Conservation (phyloP, 2,888 invertebrate genomes). For the Phortica okadai region DNA sequence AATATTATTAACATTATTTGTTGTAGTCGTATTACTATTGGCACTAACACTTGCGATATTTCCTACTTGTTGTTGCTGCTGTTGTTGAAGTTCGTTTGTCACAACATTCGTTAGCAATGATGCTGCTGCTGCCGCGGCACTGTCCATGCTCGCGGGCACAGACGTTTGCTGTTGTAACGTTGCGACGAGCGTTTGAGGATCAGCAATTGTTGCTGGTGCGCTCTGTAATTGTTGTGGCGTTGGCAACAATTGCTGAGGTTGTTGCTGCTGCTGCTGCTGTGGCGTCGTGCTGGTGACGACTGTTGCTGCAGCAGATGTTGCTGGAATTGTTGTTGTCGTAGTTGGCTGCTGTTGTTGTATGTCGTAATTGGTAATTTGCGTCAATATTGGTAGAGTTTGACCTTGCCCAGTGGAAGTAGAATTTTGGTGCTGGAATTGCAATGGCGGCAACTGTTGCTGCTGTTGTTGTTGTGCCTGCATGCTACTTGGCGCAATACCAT, state of each 20-base stretch:
- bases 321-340: constrained; percentile 33
- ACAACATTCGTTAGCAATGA: constrained; percentile 41
- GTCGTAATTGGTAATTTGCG: constrained; percentile 69
- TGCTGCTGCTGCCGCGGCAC: constrained; percentile 68
- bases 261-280: constrained; percentile 39
- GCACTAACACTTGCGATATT: constrained; percentile 72
- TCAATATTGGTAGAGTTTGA: constrained; percentile 72
- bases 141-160: constrained; percentile 30
- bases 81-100: constrained; percentile 39
- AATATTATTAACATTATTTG: constrained; percentile 61
- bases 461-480: constrained; percentile 42
- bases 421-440: constrained; percentile 60
- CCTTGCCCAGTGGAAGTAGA: constrained; percentile 65
- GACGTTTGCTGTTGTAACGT: constrained; percentile 64
- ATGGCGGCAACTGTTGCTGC: constrained; percentile 48
- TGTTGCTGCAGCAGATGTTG: constrained; percentile 50
- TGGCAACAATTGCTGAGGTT: constrained; percentile 44
- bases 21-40: constrained; percentile 59
- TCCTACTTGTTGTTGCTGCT: constrained; percentile 56
- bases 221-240: constrained; percentile 58
- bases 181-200: constrained; percentile 64
- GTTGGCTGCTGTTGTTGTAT: constrained; percentile 46
- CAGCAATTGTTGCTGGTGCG: constrained; percentile 72
- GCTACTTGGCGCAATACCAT: constrained; percentile 59
- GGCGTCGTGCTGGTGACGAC: constrained; percentile 24